Base-by-base conservation (phyloP, 2,797 vertebrate genomes). In the Schizopygopsis pylzovi region DNA sequence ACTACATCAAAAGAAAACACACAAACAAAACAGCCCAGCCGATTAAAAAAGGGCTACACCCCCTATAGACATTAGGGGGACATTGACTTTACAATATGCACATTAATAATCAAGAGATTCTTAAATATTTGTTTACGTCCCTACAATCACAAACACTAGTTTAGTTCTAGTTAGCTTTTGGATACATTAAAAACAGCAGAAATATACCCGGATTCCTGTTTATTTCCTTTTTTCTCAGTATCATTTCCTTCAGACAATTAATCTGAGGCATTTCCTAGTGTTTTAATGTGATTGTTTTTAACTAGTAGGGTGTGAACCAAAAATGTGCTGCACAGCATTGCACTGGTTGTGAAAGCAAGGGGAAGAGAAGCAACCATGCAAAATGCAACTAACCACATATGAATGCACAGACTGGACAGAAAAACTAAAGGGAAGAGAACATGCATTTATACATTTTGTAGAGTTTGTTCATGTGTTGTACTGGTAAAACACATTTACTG, bases 111-210 rank as follows among this genome's bases (percentile, higher is more conserved):
- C 47, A 37, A 54, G 28, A 11, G 28, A 37, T 76, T 76, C 28
- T 18, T 33, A 47, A 18, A 18, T 22, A 65, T 79, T 67, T 39
- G 16, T 28, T 22, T 37, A 9, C 25, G 33, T 65, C 13, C 25
- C 61, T 33, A 33, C 16, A 80, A 39, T 22, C 33, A 61, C 25
- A 22, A 43, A 1, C 45, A 20, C 25, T 33, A 33, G 43, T 15
- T 47, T 73, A 2, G 13, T 28, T 28, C 43, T 28, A 9, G 43
- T 68, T 63, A 79, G 20, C 47, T 73, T 37, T 80, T 41, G 52
- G 67, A 85, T 25, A 80, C 37, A 59, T 33, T 18, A 33, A 9
- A 49, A n/a, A 13, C 76, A 72, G 76, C 11, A 25, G 47, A 68
- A 28, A 43, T 28, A 47, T 33, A 78, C 41, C 15, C 20, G 22